These are phyloP conservation scores for Vidua macroura DNA, from an alignment of 2,113 vertebrate species.

Conservation along the genomic window DNA sequence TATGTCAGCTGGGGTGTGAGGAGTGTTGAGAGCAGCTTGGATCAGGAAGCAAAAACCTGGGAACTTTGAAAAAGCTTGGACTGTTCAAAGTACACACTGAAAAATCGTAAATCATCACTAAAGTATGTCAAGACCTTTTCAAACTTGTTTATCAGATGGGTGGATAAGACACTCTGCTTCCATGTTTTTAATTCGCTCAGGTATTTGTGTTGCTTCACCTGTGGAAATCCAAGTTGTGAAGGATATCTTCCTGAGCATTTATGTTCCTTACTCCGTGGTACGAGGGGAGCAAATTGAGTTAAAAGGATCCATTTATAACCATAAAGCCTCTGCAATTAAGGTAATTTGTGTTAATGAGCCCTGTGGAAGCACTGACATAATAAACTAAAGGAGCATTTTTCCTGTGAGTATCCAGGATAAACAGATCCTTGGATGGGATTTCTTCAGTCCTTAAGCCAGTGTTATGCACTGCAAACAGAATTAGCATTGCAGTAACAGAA, in stretches of 20 bases:
- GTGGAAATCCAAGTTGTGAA: slow-evolving; percentile 76
- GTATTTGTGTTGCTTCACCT: slow-evolving; percentile 84
- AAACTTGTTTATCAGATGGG: background rate
- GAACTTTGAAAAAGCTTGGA: background rate
- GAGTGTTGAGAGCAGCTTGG: background rate
- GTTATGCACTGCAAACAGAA: background rate
- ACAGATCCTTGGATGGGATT: background rate
- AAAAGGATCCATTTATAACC: slow-evolving; percentile 88
- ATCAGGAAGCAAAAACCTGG: background rate
- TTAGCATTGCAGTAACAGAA: background rate
- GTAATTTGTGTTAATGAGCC: slow-evolving; percentile 48
- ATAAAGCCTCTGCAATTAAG: slow-evolving; percentile 7
- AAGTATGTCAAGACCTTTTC: background rate
- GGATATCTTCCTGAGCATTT: slow-evolving; percentile 80
- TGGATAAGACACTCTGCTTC: background rate
- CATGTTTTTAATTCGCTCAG: slow-evolving; percentile 63
- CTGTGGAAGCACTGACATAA: background rate
- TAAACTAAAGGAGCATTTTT: background rate
- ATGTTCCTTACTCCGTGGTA: slow-evolving; percentile 89
- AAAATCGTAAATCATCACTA: background rate
- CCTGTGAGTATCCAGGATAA: background rate
- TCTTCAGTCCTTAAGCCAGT: background rate
- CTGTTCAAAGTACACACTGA: background rate
- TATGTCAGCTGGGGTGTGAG: background rate
- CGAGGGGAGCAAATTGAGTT: slow-evolving; percentile 90